Evolutionary conservation across 1,140 invertebrate genomes (phyloP), one percentile per base, ranked within the genome.

Genomic region (Drosophila bipectinata): DNA sequence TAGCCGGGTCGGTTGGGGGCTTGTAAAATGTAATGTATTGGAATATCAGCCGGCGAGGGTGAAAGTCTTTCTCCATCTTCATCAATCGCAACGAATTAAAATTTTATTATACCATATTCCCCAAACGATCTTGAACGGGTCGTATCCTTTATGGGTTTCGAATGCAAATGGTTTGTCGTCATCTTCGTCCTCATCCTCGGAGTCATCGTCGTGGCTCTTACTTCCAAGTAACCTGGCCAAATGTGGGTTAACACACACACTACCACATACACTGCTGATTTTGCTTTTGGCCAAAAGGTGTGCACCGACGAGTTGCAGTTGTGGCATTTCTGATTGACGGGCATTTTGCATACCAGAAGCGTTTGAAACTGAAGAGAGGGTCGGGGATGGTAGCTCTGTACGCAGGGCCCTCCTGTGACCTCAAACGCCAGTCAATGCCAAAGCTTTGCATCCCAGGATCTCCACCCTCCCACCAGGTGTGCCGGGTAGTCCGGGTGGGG

Each of bases 51-150:
- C 2, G 3, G 9, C 4, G 30, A 4, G 28, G 7, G 14, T 14
- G 9, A n/a, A 37, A 37, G 34, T 24, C 1, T 24, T 55, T 28
- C 41, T 44, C 41, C 41, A 44, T 21, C 18, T 47, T 4, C 72
- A 85, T 84, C 81, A 84, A 85, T 80, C 80, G 77, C 80, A 68
- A 76, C 21, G 78, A 88, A 82, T 87, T 87, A 88, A 87, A 76
- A 87, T 88, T 87, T 82, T 82, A 88, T 82, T 76, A 75, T 48
- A 56, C 75, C 60, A 67, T 77, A 68, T 79, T 61, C 63, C 59
- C 67, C 41, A 71, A 71, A 71, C 66, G 66, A 69, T 44, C 62
- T 15, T 30, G 52, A 28, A 55, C 6, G 39, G 44, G 1, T 28
- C n/a, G 51, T 24, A 37, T 39, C 66, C 56, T 69, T 71, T 69